phyloP scores from a whole-genome alignment of 1,140 invertebrate genomes.

The Pararge aegeria region DNA sequence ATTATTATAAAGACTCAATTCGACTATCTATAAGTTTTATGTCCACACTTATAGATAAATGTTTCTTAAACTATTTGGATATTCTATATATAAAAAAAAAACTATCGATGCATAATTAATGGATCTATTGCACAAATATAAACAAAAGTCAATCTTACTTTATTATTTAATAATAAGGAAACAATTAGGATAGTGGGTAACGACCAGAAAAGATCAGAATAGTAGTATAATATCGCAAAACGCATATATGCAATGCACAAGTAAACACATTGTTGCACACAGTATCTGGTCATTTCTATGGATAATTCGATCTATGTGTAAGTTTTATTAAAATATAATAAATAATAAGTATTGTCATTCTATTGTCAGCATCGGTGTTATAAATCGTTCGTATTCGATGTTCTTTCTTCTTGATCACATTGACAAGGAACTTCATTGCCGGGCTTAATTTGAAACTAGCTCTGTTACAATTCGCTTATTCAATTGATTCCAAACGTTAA shows the following conservation, averaged over 20 bases:
- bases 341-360: slow-evolving; percentile 43
- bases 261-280: slow-evolving; percentile 7
- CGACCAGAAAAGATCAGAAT: slow-evolving; percentile 52
- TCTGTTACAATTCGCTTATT: slow-evolving; percentile 6
- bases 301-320: slow-evolving; percentile 43
- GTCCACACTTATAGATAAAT: slow-evolving; percentile 39
- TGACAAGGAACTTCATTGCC: slow-evolving; percentile 18
- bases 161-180: slow-evolving; percentile 48
- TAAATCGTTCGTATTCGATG: slow-evolving; percentile 43
- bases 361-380: slow-evolving; percentile 49
- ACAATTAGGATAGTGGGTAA: slow-evolving; percentile 46
- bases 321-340: slow-evolving; percentile 45
- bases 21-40: slow-evolving; percentile 49
- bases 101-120: slow-evolving; percentile 34
- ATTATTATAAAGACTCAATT: slow-evolving; percentile 6
- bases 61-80: slow-evolving; percentile 14
- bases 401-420: slow-evolving; percentile 30
- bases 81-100: slow-evolving; percentile 13
- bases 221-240: slow-evolving; percentile 19
- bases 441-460: background rate
- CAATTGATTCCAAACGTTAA: background rate
- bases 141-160: slow-evolving; percentile 60
- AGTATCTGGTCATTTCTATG: slow-evolving; percentile 50
- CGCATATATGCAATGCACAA: slow-evolving; percentile 13
- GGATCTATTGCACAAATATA: slow-evolving; percentile 47